Evolutionary conservation across 2,797 vertebrate species (phyloP), one percentile per base, ranked within the genome.

Genomic region (Rhinichthys osculus): DNA sequence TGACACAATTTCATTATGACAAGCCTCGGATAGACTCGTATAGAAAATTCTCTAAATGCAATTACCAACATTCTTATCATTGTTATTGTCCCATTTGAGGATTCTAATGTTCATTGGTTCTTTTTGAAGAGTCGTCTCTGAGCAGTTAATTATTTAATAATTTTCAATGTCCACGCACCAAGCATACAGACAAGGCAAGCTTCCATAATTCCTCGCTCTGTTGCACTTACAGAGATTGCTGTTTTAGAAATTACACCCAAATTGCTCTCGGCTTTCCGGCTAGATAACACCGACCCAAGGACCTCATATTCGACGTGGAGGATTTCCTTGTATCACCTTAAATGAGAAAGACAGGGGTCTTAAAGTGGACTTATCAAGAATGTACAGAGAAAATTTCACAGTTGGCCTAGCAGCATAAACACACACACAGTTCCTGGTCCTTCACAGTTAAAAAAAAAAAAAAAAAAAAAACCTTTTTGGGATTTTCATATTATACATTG

Each of bases 331-430:
- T 66, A 83, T 81, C 59, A 35, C 78, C 62, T 79, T 21, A 33
- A 85, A 86, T 81, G 79, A 82, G 78, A 84, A 78, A 70, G 80
- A 77, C 59, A 71, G 78, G 72, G 78, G 77, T 85, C 35, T 76
- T 84, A 76, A 84, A 72, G 21, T 69, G 52, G 71, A 86, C 47
- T 88, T 88, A 88, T 88, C 82, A 81, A 74, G 81, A 77, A 78
- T 23, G 77, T 54, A 86, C 88, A 88, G 85, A 73, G 64, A 73
- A 79, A 74, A 88, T 89, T 91, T 91, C 87, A 90, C 88, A 91
- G 87, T 82, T 87, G 86, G 86, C 73, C 87, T 82, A 70, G 81
- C 87, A 84, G 72, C 78, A 57, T 84, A 73, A 44, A 79, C 77
- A 50, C 78, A 33, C 38, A 7, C 40, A 47, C 62, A 40, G 64